Conservation (phyloP, 2,888 invertebrate species). For the Tetrapedia diversipes region DNA sequence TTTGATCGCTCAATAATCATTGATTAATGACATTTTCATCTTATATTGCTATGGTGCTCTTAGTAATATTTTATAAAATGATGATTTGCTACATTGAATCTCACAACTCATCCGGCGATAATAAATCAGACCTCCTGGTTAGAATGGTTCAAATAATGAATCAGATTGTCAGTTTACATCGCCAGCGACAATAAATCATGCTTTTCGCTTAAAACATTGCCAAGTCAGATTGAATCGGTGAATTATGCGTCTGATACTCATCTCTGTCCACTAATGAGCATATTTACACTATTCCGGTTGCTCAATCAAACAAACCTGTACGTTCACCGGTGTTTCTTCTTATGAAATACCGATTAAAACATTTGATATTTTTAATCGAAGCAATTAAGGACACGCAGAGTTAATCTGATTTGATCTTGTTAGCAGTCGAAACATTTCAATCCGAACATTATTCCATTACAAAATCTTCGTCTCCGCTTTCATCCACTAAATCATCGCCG, state of each 20-base stretch:
- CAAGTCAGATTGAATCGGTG: neutral
- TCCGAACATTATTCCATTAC: too few species aligned
- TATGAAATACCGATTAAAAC: too few species aligned
- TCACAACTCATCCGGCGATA: neutral
- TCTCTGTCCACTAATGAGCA: neutral
- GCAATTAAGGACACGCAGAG: too few species aligned
- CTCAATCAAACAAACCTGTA: neutral
- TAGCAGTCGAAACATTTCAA: too few species aligned
- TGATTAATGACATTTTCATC: too few species aligned
- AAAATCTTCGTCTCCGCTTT: neutral
- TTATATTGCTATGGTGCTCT: too few species aligned
- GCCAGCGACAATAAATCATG: neutral
- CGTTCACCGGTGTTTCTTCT: neutral
- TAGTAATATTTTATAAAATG: neutral
- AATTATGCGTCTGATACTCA: neutral
- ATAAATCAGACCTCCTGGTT: neutral
- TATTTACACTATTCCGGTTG: neutral
- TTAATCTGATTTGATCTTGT: too few species aligned
- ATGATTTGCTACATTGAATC: neutral
- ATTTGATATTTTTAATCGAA: too few species aligned
- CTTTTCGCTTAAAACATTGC: neutral
- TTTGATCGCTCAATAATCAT: too few species aligned
- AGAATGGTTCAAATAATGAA: neutral
- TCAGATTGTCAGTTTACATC: neutral
- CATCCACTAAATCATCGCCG: neutral